Conservation (phyloP, 2,113 vertebrate species). For the Scomber japonicus region DNA sequence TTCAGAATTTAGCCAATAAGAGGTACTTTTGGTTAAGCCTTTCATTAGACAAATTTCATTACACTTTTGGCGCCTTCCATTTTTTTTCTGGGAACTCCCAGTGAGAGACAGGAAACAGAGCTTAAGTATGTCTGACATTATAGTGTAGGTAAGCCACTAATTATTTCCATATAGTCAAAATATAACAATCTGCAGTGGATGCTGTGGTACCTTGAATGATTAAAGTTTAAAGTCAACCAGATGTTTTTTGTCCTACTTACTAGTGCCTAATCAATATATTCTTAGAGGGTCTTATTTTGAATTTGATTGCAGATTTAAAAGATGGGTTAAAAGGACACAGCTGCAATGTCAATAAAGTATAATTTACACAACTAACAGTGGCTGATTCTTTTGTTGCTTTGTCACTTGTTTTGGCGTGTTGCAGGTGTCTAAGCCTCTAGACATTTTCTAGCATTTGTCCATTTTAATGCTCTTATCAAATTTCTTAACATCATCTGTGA, state of each 20-base stretch:
- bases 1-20: conserved; percentile 33
- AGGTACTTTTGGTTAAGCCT: conserved; percentile 21
- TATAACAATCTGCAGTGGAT: conserved; percentile 19
- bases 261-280: neutral
- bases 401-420: neutral
- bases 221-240: conserved; percentile 20
- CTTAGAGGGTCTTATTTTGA: neutral
- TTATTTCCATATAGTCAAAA: conserved; percentile 47
- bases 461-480: conserved; percentile 17
- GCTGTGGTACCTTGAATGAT: conserved; percentile 1
- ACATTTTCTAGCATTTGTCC: neutral
- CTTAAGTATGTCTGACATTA: conserved; percentile 45
- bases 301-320: conserved; percentile 11
- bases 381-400: neutral
- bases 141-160: conserved; percentile 35
- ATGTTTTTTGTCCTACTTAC: neutral
- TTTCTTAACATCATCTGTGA: conserved; percentile 37
- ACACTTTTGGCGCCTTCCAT: conserved; percentile 13
- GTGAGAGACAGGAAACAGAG: conserved; percentile 47
- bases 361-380: neutral
- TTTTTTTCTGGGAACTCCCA: conserved; percentile 50
- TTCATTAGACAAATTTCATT: conserved; percentile 40
- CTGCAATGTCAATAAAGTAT: neutral
- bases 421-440: neutral
- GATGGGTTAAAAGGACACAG: conserved; percentile 4